Percentiles rank a stretch among this genome's conserved stretches.
Conservation (phyloP, 2,888 invertebrate species). For the Euclidia mi region DNA sequence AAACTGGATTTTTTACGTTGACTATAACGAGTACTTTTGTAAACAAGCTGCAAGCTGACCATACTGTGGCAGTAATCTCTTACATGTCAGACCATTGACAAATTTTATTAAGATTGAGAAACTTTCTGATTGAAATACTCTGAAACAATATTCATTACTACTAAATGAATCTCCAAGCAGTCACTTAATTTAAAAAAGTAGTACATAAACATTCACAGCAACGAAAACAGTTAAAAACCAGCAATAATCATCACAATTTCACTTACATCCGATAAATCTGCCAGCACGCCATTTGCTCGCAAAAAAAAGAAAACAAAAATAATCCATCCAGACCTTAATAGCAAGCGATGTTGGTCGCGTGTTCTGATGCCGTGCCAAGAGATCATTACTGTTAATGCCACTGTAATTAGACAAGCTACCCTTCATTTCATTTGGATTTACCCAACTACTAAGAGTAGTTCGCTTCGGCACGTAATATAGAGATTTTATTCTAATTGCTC, state of each 20-base stretch:
- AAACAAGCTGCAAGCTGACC: no score
- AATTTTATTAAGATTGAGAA: no score
- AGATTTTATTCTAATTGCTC: constrained; percentile 46
- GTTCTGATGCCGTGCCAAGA: constrained; percentile 65
- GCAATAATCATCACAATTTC: neutral
- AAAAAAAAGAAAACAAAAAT: constrained; percentile 9
- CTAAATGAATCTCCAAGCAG: no score
- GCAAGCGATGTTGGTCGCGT: constrained; percentile 52
- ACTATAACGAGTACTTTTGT: no score
- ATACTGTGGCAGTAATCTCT: no score
- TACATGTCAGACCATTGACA: no score
- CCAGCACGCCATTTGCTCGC: constrained; percentile 3
- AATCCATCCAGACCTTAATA: constrained; percentile 14
- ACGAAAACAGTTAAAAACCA: neutral
- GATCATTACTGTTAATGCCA: constrained; percentile 64
- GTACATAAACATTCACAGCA: no score
- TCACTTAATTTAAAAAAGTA: no score
- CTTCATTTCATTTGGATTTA: constrained; percentile 69
- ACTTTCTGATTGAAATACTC: no score
- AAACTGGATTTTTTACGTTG: no score
- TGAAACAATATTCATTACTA: no score
- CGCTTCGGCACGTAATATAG: constrained; percentile 52
- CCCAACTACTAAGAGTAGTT: constrained; percentile 51
- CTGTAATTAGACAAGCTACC: constrained; percentile 71
- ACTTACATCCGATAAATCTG: neutral